A percentile compares a stretch with the other conserved stretches of the same genome.
These are phyloP conservation scores for Antennarius maculatus DNA, from an alignment of 2,797 vertebrate genomes.

Conservation along the genomic window DNA sequence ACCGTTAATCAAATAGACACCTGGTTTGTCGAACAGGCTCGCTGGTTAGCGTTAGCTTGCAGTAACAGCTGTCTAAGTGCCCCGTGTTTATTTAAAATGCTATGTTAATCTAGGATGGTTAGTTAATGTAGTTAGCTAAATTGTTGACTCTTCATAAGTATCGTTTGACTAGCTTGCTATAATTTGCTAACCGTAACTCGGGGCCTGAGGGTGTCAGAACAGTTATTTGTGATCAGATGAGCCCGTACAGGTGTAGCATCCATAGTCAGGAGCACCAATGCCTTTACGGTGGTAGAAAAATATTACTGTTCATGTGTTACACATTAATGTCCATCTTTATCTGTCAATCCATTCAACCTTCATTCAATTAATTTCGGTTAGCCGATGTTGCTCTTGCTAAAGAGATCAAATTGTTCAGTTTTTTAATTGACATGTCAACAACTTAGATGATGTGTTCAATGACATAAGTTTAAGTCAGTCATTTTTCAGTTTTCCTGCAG, in stretches of 20 bases:
- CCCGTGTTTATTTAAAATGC: not conserved
- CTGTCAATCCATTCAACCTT: constrained; percentile 40
- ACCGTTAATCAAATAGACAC: constrained; percentile 19
- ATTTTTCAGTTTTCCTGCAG: not conserved
- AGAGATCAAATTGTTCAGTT: constrained; percentile 20
- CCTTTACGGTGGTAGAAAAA: not conserved
- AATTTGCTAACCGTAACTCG: constrained; percentile 46
- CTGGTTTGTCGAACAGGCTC: constrained; percentile 14
- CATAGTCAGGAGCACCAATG: constrained; percentile 5
- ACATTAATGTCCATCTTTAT: not conserved
- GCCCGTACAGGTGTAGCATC: constrained; percentile 1
- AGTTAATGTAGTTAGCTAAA: constrained; percentile 9
- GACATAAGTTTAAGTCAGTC: constrained; percentile 4
- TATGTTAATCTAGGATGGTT: not conserved
- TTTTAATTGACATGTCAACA: constrained; percentile 47
- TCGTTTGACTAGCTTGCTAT: constrained; percentile 41
- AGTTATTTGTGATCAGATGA: constrained; percentile 13
- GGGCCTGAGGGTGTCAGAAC: constrained; percentile 59
- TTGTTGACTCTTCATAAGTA: constrained; percentile 38
- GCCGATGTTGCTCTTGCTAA: constrained; percentile 40
- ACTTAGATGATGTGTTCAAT: constrained; percentile 25
- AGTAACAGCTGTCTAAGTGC: not conserved
- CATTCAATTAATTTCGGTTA: constrained; percentile 31
- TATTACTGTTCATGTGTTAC: constrained; percentile 17
- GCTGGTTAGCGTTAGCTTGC: constrained; percentile 7